These are phyloP conservation scores for Nixonia krombeini DNA, from an alignment of 1,140 invertebrate species.

Conservation along the genomic window DNA sequence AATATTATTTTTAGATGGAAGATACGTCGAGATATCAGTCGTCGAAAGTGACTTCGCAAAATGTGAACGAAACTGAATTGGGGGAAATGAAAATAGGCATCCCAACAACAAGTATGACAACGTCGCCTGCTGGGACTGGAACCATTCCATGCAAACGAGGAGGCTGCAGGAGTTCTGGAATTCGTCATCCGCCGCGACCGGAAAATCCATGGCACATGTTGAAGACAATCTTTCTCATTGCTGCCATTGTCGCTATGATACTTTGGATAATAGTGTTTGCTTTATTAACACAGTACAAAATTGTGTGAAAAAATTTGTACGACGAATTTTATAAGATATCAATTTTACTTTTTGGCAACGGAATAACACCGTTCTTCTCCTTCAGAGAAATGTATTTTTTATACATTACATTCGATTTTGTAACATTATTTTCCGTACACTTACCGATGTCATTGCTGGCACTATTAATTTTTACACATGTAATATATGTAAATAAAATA, in stretches of 20 bases:
- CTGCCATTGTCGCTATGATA: constrained; percentile 64
- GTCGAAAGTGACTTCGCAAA: constrained; percentile 15
- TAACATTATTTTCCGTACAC: neutral
- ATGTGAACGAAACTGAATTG: constrained; percentile 50
- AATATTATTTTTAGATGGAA: constrained; percentile 55
- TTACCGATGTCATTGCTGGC: neutral
- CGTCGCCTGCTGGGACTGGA: constrained; percentile 12
- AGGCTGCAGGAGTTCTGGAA: constrained; percentile 27
- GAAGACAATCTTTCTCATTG: constrained; percentile 70
- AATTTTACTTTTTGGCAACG: neutral
- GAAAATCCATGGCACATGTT: constrained; percentile 71
- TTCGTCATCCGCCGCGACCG: constrained; percentile 6
- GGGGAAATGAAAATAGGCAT: constrained; percentile 41
- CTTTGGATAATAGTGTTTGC: constrained; percentile 71
- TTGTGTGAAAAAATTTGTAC: constrained; percentile 30
- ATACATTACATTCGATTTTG: neutral
- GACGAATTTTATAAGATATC: neutral
- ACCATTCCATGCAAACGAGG: constrained; percentile 38
- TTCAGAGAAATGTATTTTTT: neutral
- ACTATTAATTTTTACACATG: neutral
- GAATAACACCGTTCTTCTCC: no score
- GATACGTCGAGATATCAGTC: constrained; percentile 39
- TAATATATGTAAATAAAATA: constrained; percentile 5
- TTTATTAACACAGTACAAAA: constrained; percentile 58
- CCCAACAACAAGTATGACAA: constrained; percentile 21